These are phyloP conservation scores for Triops cancriformis DNA, from an alignment of 1,140 invertebrate species.

Conservation along the genomic window DNA sequence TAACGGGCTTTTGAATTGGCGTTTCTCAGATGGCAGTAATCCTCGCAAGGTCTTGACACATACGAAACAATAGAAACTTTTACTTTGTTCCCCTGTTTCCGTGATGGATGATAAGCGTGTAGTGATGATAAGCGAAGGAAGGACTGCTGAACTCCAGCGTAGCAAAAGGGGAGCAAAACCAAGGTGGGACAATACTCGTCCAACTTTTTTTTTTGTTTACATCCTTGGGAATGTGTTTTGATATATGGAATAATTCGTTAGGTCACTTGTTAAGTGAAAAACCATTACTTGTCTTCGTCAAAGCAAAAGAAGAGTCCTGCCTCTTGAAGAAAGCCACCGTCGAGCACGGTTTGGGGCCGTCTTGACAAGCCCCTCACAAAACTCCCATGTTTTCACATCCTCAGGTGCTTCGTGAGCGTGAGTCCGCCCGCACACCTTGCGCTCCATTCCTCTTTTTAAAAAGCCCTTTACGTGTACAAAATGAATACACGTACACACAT, in stretches of 20 bases:
- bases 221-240: not conserved
- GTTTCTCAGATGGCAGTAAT: not conserved
- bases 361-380: constrained; percentile 4
- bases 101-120: not conserved
- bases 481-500: not conserved
- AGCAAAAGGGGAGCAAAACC: not conserved
- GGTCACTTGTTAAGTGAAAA: constrained; percentile 1
- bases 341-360: not conserved
- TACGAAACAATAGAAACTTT: not conserved
- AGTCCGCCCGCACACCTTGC: constrained; percentile 7
- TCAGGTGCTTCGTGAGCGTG: constrained; percentile 6
- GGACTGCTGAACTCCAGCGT: not conserved
- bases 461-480: not conserved
- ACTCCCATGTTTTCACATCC: constrained; percentile 6
- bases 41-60: not conserved
- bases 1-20: not conserved
- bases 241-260: not conserved
- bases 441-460: not conserved
- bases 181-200: not conserved
- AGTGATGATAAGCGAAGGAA: not conserved
- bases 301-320: not conserved
- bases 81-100: not conserved
- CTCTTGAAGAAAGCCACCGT: not conserved
- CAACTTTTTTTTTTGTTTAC: not conserved
- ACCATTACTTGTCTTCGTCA: not conserved